phyloP scores from a whole-genome alignment of 2,888 invertebrate species.

The Amphipyra tragopoginis region DNA sequence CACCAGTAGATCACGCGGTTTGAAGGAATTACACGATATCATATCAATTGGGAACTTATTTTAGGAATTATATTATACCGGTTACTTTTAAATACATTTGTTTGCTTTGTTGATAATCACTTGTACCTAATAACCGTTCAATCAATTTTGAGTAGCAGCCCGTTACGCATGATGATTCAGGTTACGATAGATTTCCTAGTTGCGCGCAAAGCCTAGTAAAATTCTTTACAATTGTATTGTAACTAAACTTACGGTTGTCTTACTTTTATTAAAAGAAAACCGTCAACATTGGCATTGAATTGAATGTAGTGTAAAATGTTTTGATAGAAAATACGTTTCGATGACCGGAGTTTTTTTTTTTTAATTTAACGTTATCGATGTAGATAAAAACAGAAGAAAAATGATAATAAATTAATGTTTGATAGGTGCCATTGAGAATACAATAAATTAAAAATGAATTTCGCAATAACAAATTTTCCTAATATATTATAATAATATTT shows the following conservation, averaged over 20 bases:
- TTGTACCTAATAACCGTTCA: conserved; percentile 35
- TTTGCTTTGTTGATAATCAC: conserved; percentile 17
- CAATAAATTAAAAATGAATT: too few relatives aligned
- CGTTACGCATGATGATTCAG: conserved; percentile 60
- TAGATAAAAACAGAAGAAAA: neutral
- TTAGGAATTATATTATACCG: too few relatives aligned
- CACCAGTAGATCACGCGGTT: too few relatives aligned
- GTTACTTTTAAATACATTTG: too few relatives aligned
- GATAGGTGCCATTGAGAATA: neutral
- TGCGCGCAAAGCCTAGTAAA: conserved; percentile 20
- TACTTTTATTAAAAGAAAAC: neutral
- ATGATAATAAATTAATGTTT: neutral
- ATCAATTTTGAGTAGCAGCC: too few relatives aligned
- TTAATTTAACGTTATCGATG: too few relatives aligned
- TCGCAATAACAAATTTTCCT: too few relatives aligned
- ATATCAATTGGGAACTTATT: too few relatives aligned
- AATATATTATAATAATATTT: too few relatives aligned
- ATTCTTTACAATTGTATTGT: conserved; percentile 20
- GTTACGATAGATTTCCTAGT: conserved; percentile 61
- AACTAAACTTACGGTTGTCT: conserved; percentile 9
- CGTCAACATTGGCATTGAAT: conserved; percentile 10
- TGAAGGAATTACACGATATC: too few relatives aligned
- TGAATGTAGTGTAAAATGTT: too few relatives aligned
- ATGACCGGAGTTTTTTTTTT: neutral
- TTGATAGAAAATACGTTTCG: too few relatives aligned